A percentile compares a stretch with the other conserved stretches of the same genome.
Conservation (phyloP, 2,113 vertebrate genomes). For the Dascyllus trimaculatus region DNA sequence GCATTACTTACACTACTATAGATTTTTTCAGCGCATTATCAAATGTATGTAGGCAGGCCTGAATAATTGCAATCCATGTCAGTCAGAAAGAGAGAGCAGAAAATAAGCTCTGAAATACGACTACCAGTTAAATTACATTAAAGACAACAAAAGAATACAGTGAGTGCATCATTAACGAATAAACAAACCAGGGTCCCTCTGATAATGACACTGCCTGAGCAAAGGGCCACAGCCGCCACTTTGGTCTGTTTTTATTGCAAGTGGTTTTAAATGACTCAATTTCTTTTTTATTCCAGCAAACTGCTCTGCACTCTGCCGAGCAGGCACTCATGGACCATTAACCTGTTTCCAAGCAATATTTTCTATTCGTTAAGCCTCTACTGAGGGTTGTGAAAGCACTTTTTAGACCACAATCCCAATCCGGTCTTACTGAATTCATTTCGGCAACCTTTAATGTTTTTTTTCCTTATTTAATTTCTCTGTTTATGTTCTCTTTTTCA, state of each 20-base stretch:
- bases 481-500: background rate
- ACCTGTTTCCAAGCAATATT: slow-evolving; percentile 7
- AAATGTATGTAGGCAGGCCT: slow-evolving; percentile 1
- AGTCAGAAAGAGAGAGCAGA: background rate
- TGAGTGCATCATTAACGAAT: slow-evolving; percentile 10
- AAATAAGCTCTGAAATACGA: background rate
- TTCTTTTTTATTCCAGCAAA: slow-evolving; percentile 33
- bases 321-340: slow-evolving; percentile 15
- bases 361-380: slow-evolving; percentile 23
- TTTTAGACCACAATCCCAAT: slow-evolving; percentile 18
- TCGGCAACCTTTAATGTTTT: background rate
- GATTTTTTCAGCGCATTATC: background rate
- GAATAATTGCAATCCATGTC: background rate
- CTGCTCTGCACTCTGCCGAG: slow-evolving; percentile 15
- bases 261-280: slow-evolving; percentile 32
- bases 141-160: slow-evolving; percentile 12
- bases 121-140: background rate
- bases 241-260: slow-evolving; percentile 12
- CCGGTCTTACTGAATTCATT: background rate
- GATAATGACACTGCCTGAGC: background rate
- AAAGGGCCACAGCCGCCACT: slow-evolving; percentile 3
- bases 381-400: background rate
- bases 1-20: background rate
- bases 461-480: background rate
- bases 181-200: slow-evolving; percentile 7